A percentile compares a stretch with the other conserved stretches of the same genome.
These are phyloP conservation scores for Archaeoteleia sp. DNA, from an alignment of 2,888 invertebrate species.

Conservation along the genomic window DNA sequence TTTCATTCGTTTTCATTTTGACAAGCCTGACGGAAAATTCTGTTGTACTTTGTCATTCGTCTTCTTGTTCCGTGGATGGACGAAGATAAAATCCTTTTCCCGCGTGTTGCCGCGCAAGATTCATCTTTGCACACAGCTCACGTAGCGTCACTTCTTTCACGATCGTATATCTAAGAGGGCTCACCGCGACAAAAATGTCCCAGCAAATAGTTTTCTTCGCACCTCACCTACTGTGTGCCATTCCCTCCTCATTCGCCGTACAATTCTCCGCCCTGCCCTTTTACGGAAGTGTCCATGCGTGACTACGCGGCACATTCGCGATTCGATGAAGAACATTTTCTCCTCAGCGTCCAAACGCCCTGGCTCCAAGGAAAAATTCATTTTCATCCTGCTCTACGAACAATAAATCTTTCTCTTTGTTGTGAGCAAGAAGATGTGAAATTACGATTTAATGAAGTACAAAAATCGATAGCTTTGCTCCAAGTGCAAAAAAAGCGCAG, in stretches of 20 bases:
- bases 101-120: slow-evolving; percentile 37
- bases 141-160: slow-evolving; percentile 67
- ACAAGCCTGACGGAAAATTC: too few relatives aligned
- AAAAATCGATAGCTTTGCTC: slow-evolving; percentile 24
- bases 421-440: too few relatives aligned
- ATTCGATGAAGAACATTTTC: too few relatives aligned
- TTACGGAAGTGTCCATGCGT: too few relatives aligned
- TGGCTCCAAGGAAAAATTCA: too few relatives aligned
- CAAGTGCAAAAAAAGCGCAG: slow-evolving; percentile 6
- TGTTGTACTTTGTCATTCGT: neutral
- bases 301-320: too few relatives aligned
- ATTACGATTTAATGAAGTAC: slow-evolving; percentile 25
- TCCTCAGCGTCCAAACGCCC: too few relatives aligned
- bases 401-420: too few relatives aligned
- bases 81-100: slow-evolving; percentile 64
- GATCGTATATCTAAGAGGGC: slow-evolving; percentile 65
- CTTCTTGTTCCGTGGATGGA: slow-evolving; percentile 33
- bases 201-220: slow-evolving; percentile 69
- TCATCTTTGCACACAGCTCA: slow-evolving; percentile 64
- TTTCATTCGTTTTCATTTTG: too few relatives aligned
- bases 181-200: slow-evolving; percentile 60
- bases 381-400: too few relatives aligned
- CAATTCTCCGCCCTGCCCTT: slow-evolving; percentile 17
- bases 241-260: slow-evolving; percentile 7
- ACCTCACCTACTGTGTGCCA: slow-evolving; percentile 53